These are phyloP conservation scores for Stomatorhinus walkeri DNA, from an alignment of 2,797 vertebrate genomes.

Conservation along the genomic window DNA sequence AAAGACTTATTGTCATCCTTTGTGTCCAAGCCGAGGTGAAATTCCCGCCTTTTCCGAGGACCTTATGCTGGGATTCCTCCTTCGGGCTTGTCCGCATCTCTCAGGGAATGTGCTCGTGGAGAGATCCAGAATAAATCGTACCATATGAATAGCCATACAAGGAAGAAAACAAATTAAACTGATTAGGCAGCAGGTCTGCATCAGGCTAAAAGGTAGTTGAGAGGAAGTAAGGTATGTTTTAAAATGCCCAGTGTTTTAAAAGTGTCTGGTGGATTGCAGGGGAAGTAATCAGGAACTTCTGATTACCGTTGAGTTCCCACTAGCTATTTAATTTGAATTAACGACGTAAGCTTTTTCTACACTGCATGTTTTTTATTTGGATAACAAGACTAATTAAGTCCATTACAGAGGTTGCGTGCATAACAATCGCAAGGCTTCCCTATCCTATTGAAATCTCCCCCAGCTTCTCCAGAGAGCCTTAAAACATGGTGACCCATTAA, in stretches of 20 bases:
- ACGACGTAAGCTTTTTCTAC: not conserved
- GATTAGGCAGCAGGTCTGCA: not conserved
- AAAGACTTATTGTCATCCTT: slow-evolving; percentile 6
- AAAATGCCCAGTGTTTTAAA: not conserved
- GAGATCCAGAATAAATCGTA: not conserved
- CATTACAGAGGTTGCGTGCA: not conserved
- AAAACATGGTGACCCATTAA: not conserved
- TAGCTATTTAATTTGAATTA: not conserved
- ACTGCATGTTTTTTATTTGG: not conserved
- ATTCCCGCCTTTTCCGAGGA: not conserved
- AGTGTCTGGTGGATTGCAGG: not conserved
- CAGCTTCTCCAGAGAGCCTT: not conserved
- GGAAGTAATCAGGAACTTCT: not conserved
- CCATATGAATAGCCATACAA: not conserved
- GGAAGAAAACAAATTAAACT: not conserved
- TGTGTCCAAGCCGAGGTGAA: not conserved
- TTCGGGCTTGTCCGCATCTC: not conserved
- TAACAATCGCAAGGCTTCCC: not conserved
- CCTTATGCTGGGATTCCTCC: not conserved
- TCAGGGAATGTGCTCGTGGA: not conserved
- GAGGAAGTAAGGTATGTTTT: not conserved
- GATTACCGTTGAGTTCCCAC: not conserved
- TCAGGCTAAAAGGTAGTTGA: not conserved
- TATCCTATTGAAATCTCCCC: not conserved
- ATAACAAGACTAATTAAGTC: not conserved